Percentiles rank a stretch among this genome's conserved stretches.
phyloP scores from a whole-genome alignment of 2,113 vertebrate genomes.

The Ornithorhynchus anatinus region DNA sequence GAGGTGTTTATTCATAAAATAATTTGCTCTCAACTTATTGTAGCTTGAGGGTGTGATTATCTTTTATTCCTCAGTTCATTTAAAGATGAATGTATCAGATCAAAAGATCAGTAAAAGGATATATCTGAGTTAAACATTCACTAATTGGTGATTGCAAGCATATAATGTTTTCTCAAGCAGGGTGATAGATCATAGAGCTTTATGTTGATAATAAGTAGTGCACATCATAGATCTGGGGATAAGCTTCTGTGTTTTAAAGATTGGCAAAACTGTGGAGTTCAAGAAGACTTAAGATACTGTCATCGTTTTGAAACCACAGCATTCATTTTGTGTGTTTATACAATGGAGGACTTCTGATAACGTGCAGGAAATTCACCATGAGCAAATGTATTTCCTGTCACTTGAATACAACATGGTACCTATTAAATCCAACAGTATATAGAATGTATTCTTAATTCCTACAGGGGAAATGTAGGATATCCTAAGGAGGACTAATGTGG shows the following conservation, averaged over 20 bases:
- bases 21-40: neutral
- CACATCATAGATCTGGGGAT: neutral
- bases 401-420: constrained; percentile 8
- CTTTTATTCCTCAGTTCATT: constrained; percentile 22
- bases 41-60: neutral
- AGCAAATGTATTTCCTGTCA: constrained; percentile 34
- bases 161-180: neutral
- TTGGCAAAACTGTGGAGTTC: neutral
- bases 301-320: neutral
- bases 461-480: neutral
- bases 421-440: constrained; percentile 37
- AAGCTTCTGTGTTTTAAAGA: neutral
- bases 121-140: neutral
- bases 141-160: neutral
- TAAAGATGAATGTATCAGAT: neutral
- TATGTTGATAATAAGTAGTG: neutral
- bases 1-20: constrained; percentile 1
- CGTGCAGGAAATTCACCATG: constrained; percentile 18
- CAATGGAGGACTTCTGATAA: constrained; percentile 16
- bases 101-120: neutral
- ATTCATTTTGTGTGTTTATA: constrained; percentile 32
- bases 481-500: constrained; percentile 17
- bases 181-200: neutral
- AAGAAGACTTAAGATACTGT: neutral
- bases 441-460: constrained; percentile 38